Base-by-base conservation (phyloP, 2,888 invertebrate species). In the Ctenicera cuprea region DNA sequence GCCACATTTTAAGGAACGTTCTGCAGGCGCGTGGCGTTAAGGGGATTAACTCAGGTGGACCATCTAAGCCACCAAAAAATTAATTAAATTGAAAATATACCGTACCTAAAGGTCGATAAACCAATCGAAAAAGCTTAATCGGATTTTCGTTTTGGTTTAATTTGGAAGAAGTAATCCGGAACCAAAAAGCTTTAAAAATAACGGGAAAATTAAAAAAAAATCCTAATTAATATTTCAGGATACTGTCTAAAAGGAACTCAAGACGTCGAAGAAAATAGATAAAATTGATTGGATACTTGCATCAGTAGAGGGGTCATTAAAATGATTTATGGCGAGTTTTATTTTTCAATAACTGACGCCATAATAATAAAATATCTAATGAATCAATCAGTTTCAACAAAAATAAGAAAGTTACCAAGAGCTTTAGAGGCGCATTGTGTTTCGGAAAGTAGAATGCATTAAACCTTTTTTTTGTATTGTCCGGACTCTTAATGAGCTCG, bases 351-450 rank as follows among this genome's bases (percentile, higher is more conserved):
- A 67, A 54, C 38, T 59, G 43, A 43, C 54, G 67, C 59, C 59
- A 38, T 67, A 57, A 67, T 67, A 67, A 65, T 65, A 67, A 67
- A 67, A 43, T 67, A 45, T 67, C 67, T 67, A 67, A 67, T 67
- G 67, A 67, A 67, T 67, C 67, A 57, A 67, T 67, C 67, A 18
- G 67, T 43, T 59, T 18, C 18, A 18, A 43, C 45, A 57, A 57
- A 67, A 67, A 67, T 67, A 59, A 57, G 43, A 59, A 67, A 67
- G 43, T 65, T 65, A 20, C 8, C 7, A 12, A 33, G 18, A 18
- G 18, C 14, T 59, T 59, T 59, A 18, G 0, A 20, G 38, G 22
- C 8, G 38, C 59, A 59, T 59, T 59, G 41, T 59, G 59, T 38
- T 59, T 59, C 11, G 3, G 16, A 57, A 57, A 57, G 38, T 57